Evolutionary conservation across 2,113 vertebrate genomes (phyloP).

Genomic region (Psilopogon haemacephalus): DNA sequence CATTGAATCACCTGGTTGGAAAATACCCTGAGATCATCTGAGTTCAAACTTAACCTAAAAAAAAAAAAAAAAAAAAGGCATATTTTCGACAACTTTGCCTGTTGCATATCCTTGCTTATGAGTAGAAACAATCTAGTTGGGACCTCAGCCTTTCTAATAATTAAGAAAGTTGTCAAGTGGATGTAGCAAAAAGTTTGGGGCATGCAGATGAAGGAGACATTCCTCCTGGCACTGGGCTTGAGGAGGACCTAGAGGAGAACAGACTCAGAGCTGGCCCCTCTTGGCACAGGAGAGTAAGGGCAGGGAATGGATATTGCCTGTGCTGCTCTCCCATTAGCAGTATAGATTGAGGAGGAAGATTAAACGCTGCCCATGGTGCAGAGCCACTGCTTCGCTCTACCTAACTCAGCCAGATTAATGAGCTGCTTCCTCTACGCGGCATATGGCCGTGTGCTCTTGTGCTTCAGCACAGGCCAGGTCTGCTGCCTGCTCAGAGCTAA

Average conservation of each 20-base stretch:
- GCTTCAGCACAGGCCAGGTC: not conserved
- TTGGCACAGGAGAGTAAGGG: not conserved
- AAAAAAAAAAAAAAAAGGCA: too few species aligned
- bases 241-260: not conserved
- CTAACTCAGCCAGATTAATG: slow-evolving; percentile 46
- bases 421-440: slow-evolving; percentile 5
- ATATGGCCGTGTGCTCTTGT: slow-evolving; percentile 3
- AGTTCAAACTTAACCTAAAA: too few species aligned
- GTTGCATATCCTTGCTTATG: not conserved
- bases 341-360: slow-evolving; percentile 18
- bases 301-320: not conserved
- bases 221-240: not conserved
- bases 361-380: not conserved
- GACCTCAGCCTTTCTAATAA: too few species aligned
- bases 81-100: not conserved
- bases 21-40: too few species aligned
- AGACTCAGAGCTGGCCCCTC: not conserved
- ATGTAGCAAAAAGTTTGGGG: not conserved
- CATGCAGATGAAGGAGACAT: not conserved
- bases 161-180: not conserved
- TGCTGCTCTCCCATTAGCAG: not conserved
- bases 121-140: not conserved
- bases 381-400: not conserved
- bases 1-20: too few species aligned
- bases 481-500: not conserved